A percentile compares a stretch with the other conserved stretches of the same genome.
phyloP scores from a whole-genome alignment of 2,888 invertebrate genomes.

The Agriopis aurantiaria region DNA sequence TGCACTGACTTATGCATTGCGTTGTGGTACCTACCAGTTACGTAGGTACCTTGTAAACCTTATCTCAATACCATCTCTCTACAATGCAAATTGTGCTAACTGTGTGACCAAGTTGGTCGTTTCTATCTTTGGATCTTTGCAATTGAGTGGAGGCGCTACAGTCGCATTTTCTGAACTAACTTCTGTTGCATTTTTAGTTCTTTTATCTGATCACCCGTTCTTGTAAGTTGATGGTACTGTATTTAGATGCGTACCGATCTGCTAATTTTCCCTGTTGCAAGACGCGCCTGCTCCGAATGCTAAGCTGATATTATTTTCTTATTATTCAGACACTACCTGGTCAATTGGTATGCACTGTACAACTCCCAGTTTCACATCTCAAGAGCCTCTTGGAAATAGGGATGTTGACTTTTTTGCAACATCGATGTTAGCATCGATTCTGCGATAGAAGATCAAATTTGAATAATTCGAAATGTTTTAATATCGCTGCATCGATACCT shows the following conservation, averaged over 20 bases:
- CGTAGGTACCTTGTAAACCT: slow-evolving; percentile 16
- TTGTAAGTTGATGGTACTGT: background rate
- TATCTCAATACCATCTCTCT: slow-evolving; percentile 39
- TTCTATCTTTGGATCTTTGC: background rate
- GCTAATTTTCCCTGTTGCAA: slow-evolving; percentile 61
- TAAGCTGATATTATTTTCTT: slow-evolving; percentile 60
- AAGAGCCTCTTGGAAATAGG: slow-evolving; percentile 30
- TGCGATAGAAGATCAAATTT: background rate
- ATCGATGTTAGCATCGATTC: slow-evolving; percentile 4
- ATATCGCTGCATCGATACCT: too few species aligned
- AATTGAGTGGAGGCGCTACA: background rate
- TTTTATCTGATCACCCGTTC: background rate
- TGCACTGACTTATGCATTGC: background rate
- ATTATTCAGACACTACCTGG: slow-evolving; percentile 69
- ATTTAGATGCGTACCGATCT: slow-evolving; percentile 47
- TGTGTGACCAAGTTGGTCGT: background rate
- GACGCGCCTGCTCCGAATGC: slow-evolving; percentile 41
- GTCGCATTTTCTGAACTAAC: background rate
- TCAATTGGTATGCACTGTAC: slow-evolving; percentile 67
- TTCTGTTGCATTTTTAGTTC: background rate
- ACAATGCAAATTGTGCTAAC: slow-evolving; percentile 43
- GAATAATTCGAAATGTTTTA: too few species aligned
- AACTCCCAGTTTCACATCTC: slow-evolving; percentile 62
- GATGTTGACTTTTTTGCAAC: slow-evolving; percentile 9
- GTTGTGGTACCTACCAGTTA: background rate